A percentile compares a stretch with the other conserved stretches of the same genome.
These are phyloP conservation scores for Origma solitaria DNA, from an alignment of 2,113 vertebrate genomes.

Conservation along the genomic window DNA sequence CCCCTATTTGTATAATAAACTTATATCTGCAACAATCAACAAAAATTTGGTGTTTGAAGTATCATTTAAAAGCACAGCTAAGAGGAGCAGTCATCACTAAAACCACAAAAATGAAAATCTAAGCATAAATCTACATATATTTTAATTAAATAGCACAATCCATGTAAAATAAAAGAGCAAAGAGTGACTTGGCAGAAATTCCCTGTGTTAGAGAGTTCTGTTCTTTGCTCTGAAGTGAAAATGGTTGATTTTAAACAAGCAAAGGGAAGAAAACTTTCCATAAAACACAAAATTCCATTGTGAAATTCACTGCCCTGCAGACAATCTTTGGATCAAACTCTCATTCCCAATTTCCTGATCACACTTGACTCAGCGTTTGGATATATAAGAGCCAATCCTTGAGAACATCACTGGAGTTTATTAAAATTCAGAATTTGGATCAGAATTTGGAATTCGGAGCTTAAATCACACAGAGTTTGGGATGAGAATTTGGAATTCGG, in stretches of 20 bases:
- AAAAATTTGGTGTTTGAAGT: not conserved
- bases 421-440: no score
- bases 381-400: rapidly evolving
- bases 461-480: not conserved
- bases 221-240: not conserved
- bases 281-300: not conserved
- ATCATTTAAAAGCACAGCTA: not conserved
- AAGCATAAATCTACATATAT: not conserved
- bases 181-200: not conserved
- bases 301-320: not conserved
- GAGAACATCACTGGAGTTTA: not conserved
- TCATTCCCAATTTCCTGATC: not conserved
- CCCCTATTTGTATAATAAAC: not conserved
- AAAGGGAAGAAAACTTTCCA: not conserved
- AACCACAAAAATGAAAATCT: not conserved
- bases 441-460: not conserved
- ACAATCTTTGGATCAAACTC: not conserved
- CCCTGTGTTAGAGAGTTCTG: not conserved
- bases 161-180: not conserved
- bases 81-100: not conserved
- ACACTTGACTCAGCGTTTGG: rapidly evolving
- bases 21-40: not conserved
- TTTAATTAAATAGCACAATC: not conserved
- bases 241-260: not conserved
- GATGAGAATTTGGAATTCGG: no score